These are phyloP conservation scores for Kryphioiulus occultus DNA, from an alignment of 2,888 invertebrate species.

Conservation along the genomic window DNA sequence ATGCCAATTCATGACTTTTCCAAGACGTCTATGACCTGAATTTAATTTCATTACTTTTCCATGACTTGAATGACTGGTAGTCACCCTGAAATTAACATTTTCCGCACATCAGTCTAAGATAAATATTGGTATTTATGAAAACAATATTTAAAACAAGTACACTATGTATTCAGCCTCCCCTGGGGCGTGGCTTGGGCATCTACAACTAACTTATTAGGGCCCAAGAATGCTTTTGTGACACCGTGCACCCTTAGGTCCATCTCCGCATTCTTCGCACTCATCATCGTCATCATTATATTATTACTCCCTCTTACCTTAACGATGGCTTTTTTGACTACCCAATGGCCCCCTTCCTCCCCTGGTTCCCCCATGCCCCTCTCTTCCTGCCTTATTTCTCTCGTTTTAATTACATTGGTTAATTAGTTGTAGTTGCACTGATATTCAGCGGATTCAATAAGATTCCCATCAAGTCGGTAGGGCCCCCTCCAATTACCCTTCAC, in stretches of 20 bases:
- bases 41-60: too few relatives aligned
- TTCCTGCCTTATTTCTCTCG: slow-evolving; percentile 32
- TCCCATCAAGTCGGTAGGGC: slow-evolving; percentile 26
- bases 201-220: too few relatives aligned
- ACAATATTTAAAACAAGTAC: too few relatives aligned
- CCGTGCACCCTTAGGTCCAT: neutral
- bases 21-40: too few relatives aligned
- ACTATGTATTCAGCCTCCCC: too few relatives aligned
- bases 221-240: neutral
- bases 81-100: too few relatives aligned
- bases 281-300: neutral
- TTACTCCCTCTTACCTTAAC: neutral
- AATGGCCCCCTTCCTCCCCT: neutral
- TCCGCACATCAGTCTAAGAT: too few relatives aligned
- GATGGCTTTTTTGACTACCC: neutral
- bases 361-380: neutral
- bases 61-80: too few relatives aligned
- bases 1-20: too few relatives aligned
- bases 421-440: slow-evolving; percentile 45
- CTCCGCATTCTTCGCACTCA: neutral
- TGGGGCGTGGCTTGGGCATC: too few relatives aligned
- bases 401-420: slow-evolving; percentile 47
- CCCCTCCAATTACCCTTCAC: slow-evolving; percentile 39
- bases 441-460: slow-evolving; percentile 44
- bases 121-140: too few relatives aligned